Base-by-base conservation (phyloP, 2,113 vertebrate species). In the Loxodonta africana region DNA sequence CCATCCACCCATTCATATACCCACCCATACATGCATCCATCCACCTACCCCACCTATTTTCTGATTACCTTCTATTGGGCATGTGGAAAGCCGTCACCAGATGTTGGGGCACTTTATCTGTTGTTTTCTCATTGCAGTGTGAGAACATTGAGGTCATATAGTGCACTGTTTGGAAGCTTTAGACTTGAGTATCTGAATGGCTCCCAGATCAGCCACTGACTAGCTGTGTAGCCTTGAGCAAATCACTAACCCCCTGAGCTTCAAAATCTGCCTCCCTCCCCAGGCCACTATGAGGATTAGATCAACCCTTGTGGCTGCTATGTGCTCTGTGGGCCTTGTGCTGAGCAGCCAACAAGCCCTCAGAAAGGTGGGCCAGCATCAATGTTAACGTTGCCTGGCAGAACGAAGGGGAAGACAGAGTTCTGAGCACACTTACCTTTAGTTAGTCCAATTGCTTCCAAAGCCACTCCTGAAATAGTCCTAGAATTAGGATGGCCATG, bases 1-100 rank as follows among this genome's bases (percentile, higher is more conserved):
- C 12, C 2, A 15, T 3, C 2, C 17, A 33, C 0, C 9, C 3
- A 51, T 23, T 8, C 0, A 57, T 8, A 1, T 5, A 9, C 2
- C 21, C 21, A 51, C 0, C 30, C 51, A 67, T 20, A 21, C 6
- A 67, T 18, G 11, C 11, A 9, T n/a, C 18, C 53, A 63, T 6
- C 18, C 65, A 33, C 37, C 37, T 37, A 37, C 37, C 37, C 8
- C 69, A 21, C 15, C 15, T 74, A 21, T 18, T 37, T n/a, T 69
- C 60, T 9, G 4, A 3, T 2, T 44, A 18, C 37, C 12, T 87
- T 78, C 69, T 69, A 4, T 4, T 46, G 44, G 11, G 25, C 57
- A 23, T 4, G 10, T 41, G 8, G 28, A 28, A 73, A 20, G 25
- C 3, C 8, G 0, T 2, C 17, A 0, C 1, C 8, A 18, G 44